A percentile compares a stretch with the other conserved stretches of the same genome.
Conservation (phyloP, 2,797 vertebrate species). For the Rhynchonycteris naso region DNA sequence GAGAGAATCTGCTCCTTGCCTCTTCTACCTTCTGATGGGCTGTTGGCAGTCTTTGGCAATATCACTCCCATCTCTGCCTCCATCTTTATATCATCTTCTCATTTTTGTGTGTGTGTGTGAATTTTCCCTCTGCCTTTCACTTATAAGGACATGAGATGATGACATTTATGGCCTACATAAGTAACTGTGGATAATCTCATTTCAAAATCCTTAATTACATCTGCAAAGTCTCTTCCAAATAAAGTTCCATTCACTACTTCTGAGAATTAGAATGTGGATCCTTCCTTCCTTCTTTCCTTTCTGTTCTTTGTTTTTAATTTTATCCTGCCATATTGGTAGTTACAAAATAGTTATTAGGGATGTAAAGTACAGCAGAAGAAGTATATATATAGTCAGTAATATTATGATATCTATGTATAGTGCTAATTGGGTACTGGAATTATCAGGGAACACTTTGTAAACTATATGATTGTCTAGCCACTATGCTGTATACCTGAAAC, state of each 20-base stretch:
- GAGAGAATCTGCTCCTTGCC: background rate
- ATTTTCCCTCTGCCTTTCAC: background rate
- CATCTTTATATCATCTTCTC: background rate
- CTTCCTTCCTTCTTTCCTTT: background rate
- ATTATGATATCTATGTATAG: background rate
- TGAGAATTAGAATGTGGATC: background rate
- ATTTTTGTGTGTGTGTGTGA: background rate
- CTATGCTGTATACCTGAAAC: background rate
- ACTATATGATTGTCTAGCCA: background rate
- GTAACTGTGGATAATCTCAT: background rate
- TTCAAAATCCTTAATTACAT: background rate
- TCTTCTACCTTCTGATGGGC: background rate
- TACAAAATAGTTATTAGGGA: background rate
- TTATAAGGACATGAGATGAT: background rate
- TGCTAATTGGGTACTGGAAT: background rate
- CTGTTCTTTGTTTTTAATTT: background rate
- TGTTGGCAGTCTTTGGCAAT: background rate
- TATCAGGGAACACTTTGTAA: background rate
- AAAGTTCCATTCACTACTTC: background rate
- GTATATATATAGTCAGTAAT: background rate
- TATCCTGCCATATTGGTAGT: background rate
- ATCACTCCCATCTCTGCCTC: background rate
- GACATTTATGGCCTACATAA: background rate
- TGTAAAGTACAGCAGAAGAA: background rate
- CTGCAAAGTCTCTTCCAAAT: slow-evolving; percentile 1